Evolutionary conservation across 2,797 vertebrate species (phyloP), one percentile per base, ranked within the genome.

Genomic region (Rhodeus uyekii): DNA sequence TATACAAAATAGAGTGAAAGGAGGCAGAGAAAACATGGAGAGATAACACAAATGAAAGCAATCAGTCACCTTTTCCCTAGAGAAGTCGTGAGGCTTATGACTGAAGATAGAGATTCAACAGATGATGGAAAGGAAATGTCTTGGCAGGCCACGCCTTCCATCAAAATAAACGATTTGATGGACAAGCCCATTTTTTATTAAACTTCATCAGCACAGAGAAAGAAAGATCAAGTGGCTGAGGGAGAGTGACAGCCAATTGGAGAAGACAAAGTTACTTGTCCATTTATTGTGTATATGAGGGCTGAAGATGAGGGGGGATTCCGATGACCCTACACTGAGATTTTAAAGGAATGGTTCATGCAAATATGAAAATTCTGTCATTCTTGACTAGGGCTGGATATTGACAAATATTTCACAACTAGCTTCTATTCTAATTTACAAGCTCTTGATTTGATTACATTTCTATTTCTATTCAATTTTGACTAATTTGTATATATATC

Each of bases 11-110:
- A 24, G 48, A 55, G 78, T 82, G 42, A 69, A 48, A 53, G 72
- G 72, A 84, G 78, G n/a, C 6, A n/a, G 27, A 81, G 60, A 67
- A 84, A 89, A 89, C 76, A 89, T 80, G 85, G 85, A 87, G 86
- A 90, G 82, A 90, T 77, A 86, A 88, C 86, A 87, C 78, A 87
- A 71, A 29, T 39, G 3, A 69, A 44, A 27, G 76, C 61, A 82
- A 73, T 78, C 50, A 46, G 65, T 80, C 76, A 78, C 48, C 55
- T 69, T 55, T 50, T 58, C 75, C 81, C 67, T 84, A 9, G 10
- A 83, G 29, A 79, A 81, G 83, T 81, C 81, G 80, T 71, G 39
- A 85, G 60, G 71, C 42, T 76, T 61, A 73, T 36, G 32, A 68
- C 44, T 58, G 55, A 48, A 65, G 78, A 83, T 65, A 77, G 75